Conservation (phyloP, 2,797 vertebrate genomes). For the Monodelphis domestica region DNA sequence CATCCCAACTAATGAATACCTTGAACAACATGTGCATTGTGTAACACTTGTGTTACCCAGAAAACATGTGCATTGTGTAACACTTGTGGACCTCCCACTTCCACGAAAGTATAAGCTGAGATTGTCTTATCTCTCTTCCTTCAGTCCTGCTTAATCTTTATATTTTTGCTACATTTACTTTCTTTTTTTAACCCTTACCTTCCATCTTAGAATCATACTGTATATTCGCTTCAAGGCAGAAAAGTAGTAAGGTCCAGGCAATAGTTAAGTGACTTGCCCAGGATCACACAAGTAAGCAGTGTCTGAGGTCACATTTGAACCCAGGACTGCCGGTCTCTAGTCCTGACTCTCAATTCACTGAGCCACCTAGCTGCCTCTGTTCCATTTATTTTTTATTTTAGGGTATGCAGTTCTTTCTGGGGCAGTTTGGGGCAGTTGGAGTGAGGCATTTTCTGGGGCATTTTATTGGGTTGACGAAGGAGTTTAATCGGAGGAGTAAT, state of each 20-base stretch:
- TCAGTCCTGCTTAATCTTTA: neutral
- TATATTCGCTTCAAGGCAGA: no score
- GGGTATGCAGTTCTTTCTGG: neutral
- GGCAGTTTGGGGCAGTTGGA: no score
- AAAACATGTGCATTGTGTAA: neutral
- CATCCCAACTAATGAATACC: neutral
- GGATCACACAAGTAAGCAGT: no score
- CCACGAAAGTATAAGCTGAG: neutral
- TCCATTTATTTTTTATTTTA: neutral
- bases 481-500: neutral
- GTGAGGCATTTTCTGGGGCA: neutral
- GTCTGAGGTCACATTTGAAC: no score
- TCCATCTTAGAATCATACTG: no score
- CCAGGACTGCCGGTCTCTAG: no score
- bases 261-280: no score
- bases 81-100: neutral
- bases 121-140: neutral
- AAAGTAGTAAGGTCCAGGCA: no score
- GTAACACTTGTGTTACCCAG: neutral
- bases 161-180: neutral
- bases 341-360: no score
- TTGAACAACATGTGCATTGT: neutral
- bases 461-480: neutral
- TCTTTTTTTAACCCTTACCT: no score
- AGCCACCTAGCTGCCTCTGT: no score